phyloP scores from a whole-genome alignment of 2,113 vertebrate genomes.

The Nothobranchius furzeri region DNA sequence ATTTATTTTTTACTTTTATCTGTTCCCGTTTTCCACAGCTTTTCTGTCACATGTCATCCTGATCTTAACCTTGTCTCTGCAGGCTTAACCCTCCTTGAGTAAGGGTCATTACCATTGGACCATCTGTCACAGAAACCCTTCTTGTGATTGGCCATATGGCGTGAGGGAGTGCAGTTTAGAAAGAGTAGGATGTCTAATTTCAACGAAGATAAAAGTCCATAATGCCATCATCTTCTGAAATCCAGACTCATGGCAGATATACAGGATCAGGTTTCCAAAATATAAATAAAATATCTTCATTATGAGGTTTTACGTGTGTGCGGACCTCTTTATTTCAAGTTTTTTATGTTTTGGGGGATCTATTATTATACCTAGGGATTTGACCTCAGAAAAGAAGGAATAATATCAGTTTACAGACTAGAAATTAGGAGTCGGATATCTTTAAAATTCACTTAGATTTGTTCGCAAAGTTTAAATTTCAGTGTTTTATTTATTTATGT shows the following conservation, averaged over 20 bases:
- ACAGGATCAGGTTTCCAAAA: too few species aligned
- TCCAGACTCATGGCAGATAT: not conserved
- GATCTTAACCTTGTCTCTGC: constrained; percentile 47
- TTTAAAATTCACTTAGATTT: not conserved
- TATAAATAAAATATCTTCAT: too few species aligned
- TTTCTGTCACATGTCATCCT: constrained; percentile 16
- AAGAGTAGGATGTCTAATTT: constrained; percentile 34
- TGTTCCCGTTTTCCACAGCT: constrained; percentile 1
- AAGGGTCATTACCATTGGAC: constrained; percentile 47
- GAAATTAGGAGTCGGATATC: constrained; percentile 4
- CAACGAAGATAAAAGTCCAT: constrained; percentile 5
- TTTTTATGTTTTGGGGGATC: too few species aligned
- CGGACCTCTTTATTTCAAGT: too few species aligned
- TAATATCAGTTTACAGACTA: too few species aligned
- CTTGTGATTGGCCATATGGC: constrained; percentile 65
- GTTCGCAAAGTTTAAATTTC: not conserved
- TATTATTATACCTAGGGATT: too few species aligned
- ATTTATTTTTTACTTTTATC: constrained; percentile 7
- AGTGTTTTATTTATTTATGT: constrained; percentile 1
- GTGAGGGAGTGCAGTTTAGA: constrained; percentile 17
- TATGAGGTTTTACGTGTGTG: too few species aligned
- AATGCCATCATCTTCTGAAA: not conserved
- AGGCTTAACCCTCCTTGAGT: constrained; percentile 60
- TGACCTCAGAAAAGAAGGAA: too few species aligned
- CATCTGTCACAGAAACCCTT: constrained; percentile 53